Percentiles rank a stretch among this genome's conserved stretches.
Evolutionary conservation across 2,797 vertebrate genomes (phyloP).

Genomic region (Enteromius paludinosus): DNA sequence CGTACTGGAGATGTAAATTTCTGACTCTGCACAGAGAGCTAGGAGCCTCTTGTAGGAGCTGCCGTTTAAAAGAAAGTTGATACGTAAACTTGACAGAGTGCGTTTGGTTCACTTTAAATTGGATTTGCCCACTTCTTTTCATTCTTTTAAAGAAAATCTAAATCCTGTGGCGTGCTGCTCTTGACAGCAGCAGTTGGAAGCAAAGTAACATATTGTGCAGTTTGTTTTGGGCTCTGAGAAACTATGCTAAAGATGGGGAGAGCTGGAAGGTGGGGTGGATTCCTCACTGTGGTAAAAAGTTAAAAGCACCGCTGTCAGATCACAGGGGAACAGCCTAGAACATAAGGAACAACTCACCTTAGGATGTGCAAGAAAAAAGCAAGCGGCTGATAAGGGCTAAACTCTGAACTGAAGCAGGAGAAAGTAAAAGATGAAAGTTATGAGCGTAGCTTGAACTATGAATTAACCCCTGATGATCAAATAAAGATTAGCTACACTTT

Average conservation of each 20-base stretch:
- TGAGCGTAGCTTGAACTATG: conserved; percentile 17
- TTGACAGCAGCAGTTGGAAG: conserved; percentile 48
- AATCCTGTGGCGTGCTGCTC: background rate
- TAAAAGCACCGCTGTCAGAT: conserved; percentile 42
- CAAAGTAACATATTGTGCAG: conserved; percentile 56
- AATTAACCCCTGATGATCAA: conserved; percentile 5
- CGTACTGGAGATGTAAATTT: conserved; percentile 67
- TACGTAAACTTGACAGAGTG: conserved; percentile 62
- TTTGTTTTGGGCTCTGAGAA: conserved; percentile 30
- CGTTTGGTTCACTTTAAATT: conserved; percentile 67
- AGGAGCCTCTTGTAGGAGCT: conserved; percentile 45
- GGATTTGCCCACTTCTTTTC: conserved; percentile 66
- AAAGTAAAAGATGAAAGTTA: conserved; percentile 48
- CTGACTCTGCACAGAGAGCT: conserved; percentile 32
- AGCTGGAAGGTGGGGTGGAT: conserved; percentile 37
- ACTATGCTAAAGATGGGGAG: conserved; percentile 34
- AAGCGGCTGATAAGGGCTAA: conserved; percentile 24
- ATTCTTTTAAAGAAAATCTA: conserved; percentile 15
- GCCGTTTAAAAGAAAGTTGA: conserved; percentile 54
- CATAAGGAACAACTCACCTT: conserved; percentile 44
- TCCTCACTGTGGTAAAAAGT: conserved; percentile 45
- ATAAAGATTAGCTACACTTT: background rate
- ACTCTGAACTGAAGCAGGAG: conserved; percentile 31
- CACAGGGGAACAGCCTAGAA: conserved; percentile 34
- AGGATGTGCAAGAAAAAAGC: conserved; percentile 47